Base-by-base conservation (phyloP, 2,888 invertebrate genomes). In the Lumbricus terrestris region DNA sequence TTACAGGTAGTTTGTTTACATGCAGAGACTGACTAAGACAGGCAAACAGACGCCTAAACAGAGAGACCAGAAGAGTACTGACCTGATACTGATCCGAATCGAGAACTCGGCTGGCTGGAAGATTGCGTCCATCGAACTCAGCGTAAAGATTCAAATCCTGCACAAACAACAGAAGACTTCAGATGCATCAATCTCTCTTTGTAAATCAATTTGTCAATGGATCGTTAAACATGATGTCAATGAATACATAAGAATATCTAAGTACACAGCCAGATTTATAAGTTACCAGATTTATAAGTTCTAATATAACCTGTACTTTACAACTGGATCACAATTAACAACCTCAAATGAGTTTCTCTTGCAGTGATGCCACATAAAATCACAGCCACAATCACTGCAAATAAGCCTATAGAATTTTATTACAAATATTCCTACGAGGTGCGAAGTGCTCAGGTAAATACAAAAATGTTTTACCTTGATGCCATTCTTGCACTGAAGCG, bases 121-220 rank as follows among this genome's bases (percentile, higher is more conserved):
- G 95, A n/a, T 97, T 96, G 94, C 96, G 97, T 88, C 97, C 97
- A 93, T 97, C 97, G 91, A 98, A 96, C 94, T 98, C 98, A 33
- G 98, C 98, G 95, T 98, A 98, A 91, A 98, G 95, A 69, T 97
- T 97, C 92, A 97, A 96, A 94, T 95, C 95, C 96, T 96, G 93
- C 90, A 88, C 90, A 91, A 89, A 90, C n/a, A 88, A 34, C 34
- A n/a, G 40, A 82, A 40, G 0, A 88, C 34, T 88, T 82, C 34
- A 69, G n/a, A 69, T 69, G 69, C 20, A 18, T 69, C n/a, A 8
- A 69, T 69, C 69, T n/a, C 47, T n/a, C 29, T 11, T 40, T 15
- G 11, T n/a, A 69, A 69, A 69, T 69, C 69, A 8, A n/a, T 29
- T 69, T n/a, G 29, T 69, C 69, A 69, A n/a, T 11, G n/a, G 69